Percentiles rank a stretch among this genome's conserved stretches.
Conservation (phyloP, 2,113 vertebrate species). For the Cichladusa arquata region DNA sequence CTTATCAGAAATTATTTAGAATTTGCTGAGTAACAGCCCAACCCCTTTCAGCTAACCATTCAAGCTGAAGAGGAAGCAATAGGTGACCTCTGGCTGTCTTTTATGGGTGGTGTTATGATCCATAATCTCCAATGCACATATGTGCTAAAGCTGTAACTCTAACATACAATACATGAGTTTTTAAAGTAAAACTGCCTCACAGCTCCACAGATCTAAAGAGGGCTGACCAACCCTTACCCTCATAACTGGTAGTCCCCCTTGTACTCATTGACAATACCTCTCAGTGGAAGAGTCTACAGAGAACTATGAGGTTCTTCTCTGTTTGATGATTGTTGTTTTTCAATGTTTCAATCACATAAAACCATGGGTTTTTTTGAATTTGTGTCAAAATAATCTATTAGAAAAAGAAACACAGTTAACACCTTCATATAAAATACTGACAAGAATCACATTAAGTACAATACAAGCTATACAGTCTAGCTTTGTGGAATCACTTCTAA, state of each 20-base stretch:
- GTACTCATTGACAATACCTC: neutral
- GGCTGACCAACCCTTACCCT: neutral
- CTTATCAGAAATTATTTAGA: slow-evolving; percentile 19
- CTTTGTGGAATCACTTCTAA: neutral
- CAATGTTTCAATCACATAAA: neutral
- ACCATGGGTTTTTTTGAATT: neutral
- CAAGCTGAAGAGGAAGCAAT: neutral
- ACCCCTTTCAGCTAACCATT: neutral
- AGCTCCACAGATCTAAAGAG: neutral
- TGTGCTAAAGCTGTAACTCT: slow-evolving; percentile 1
- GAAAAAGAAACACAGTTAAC: neutral
- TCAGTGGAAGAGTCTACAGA: neutral
- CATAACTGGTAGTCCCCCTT: neutral
- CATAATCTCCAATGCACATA: neutral
- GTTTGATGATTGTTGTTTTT: neutral
- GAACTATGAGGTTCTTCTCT: neutral
- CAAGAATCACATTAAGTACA: neutral
- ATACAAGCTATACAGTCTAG: neutral
- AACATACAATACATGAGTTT: neutral
- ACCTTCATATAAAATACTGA: neutral
- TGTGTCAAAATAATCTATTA: neutral
- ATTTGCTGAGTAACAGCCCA: neutral
- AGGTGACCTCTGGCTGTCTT: neutral
- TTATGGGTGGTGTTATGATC: neutral
- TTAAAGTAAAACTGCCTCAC: neutral